Evolutionary conservation across 1,140 invertebrate species (phyloP).

Genomic region (Lepidurus arcticus): DNA sequence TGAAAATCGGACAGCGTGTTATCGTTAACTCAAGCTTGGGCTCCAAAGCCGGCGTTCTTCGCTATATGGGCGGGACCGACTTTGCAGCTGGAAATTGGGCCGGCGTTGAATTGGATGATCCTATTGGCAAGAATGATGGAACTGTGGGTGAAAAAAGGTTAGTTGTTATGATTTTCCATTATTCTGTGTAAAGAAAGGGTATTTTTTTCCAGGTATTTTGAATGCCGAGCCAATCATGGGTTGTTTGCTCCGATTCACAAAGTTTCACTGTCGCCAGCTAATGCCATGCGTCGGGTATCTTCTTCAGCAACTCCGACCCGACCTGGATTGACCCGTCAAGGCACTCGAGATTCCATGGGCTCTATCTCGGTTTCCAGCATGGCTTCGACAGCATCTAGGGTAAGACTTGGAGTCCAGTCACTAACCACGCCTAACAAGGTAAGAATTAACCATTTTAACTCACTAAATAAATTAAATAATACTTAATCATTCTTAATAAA

Average conservation of each 20-base stretch:
- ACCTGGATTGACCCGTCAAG: constrained; percentile 59
- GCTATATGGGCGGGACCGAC: constrained; percentile 76
- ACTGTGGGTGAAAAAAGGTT: constrained; percentile 68
- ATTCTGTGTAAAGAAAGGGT: neutral
- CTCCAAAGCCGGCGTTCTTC: constrained; percentile 78
- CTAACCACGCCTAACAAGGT: constrained; percentile 43
- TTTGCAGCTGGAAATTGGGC: constrained; percentile 91
- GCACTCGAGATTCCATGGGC: constrained; percentile 78
- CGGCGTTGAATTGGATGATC: constrained; percentile 89
- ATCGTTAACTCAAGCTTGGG: constrained; percentile 75
- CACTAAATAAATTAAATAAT: neutral
- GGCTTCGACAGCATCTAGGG: constrained; percentile 59
- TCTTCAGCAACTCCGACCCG: constrained; percentile 54
- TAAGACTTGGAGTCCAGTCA: constrained; percentile 59
- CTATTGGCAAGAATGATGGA: constrained; percentile 92
- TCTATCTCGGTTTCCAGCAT: constrained; percentile 57
- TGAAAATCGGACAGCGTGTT: constrained; percentile 81
- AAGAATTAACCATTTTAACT: neutral
- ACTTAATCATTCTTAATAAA: neutral
- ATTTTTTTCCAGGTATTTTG: constrained; percentile 73
- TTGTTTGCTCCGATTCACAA: constrained; percentile 86
- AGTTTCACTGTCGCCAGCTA: constrained; percentile 65
- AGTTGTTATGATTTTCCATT: constrained; percentile 19
- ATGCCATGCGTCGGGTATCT: constrained; percentile 58
- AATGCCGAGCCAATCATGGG: constrained; percentile 81